Percentiles rank a stretch among this genome's conserved stretches.
phyloP scores from a whole-genome alignment of 2,888 invertebrate genomes.

The Cantharis rustica region DNA sequence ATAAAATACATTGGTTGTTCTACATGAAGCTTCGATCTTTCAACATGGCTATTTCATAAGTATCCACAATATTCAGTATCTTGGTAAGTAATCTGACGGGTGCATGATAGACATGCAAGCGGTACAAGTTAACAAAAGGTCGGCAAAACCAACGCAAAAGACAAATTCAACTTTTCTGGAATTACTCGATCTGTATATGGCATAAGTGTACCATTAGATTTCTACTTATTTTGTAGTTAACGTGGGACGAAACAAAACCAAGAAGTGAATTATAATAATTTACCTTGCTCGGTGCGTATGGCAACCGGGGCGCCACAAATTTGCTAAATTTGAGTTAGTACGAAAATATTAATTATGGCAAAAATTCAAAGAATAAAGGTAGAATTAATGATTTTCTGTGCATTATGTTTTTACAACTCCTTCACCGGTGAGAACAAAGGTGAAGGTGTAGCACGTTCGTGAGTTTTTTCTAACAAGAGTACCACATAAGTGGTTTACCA shows the following conservation, averaged over 20 bases:
- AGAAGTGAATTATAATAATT: not conserved
- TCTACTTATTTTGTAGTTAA: constrained; percentile 26
- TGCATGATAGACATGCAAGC: constrained; percentile 37
- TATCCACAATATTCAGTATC: constrained; percentile 36
- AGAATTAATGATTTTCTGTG: constrained; percentile 27
- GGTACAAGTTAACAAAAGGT: constrained; percentile 35
- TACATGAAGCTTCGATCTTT: constrained; percentile 10
- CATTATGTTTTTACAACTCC: constrained; percentile 26
- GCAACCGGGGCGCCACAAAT: not conserved
- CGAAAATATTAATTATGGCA: not conserved
- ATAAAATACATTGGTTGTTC: not conserved
- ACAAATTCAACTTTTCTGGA: constrained; percentile 29
- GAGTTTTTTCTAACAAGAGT: constrained; percentile 28
- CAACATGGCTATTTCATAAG: constrained; percentile 33
- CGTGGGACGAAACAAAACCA: constrained; percentile 14
- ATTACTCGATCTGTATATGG: constrained; percentile 36
- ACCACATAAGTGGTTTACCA: constrained; percentile 38
- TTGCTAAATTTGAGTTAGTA: not conserved
- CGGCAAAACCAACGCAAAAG: constrained; percentile 28
- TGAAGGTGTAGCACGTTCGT: constrained; percentile 27
- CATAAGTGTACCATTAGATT: constrained; percentile 37
- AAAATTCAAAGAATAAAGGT: constrained; percentile 1
- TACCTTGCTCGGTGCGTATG: not conserved
- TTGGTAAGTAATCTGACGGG: constrained; percentile 33
- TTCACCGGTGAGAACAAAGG: constrained; percentile 28